Evolutionary conservation across 2,797 vertebrate species (phyloP).

Genomic region (Pangasius sanitwongsei): DNA sequence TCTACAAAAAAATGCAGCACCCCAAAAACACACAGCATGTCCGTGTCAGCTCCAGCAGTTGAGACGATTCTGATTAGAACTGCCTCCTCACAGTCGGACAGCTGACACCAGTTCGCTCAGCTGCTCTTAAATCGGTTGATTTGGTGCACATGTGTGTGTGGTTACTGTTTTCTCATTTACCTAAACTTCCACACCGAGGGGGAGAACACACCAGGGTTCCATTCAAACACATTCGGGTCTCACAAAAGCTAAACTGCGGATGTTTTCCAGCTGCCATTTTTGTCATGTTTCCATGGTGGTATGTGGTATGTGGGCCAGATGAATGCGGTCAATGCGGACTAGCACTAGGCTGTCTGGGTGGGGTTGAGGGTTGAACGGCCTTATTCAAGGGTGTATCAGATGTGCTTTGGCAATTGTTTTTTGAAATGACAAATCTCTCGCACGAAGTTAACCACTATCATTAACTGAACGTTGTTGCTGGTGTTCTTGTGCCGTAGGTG

Average conservation of each 20-base stretch:
- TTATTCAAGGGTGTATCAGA: not conserved
- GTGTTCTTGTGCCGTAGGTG: conserved; percentile 73
- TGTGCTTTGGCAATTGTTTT: not conserved
- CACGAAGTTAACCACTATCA: too few species aligned
- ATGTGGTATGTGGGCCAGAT: not conserved
- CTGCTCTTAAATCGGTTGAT: not conserved
- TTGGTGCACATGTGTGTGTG: not conserved
- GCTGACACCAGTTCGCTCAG: not conserved
- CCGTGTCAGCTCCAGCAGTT: not conserved
- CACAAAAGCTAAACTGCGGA: too few species aligned
- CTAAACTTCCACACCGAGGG: not conserved
- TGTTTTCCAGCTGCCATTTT: not conserved
- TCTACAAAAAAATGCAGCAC: not conserved
- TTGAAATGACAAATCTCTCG: not conserved
- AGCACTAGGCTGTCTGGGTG: too few species aligned
- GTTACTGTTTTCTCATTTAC: not conserved
- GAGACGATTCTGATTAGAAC: too few species aligned
- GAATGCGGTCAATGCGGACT: not conserved
- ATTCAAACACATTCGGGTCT: not conserved
- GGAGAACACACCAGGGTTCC: not conserved
- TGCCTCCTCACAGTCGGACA: not conserved
- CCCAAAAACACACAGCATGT: not conserved
- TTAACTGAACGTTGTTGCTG: not conserved
- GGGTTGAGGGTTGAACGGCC: not conserved
- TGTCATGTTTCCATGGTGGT: not conserved